Percentiles rank a stretch among this genome's conserved stretches.
Conservation (phyloP, 2,797 vertebrate species). For the Macropodus opercularis region DNA sequence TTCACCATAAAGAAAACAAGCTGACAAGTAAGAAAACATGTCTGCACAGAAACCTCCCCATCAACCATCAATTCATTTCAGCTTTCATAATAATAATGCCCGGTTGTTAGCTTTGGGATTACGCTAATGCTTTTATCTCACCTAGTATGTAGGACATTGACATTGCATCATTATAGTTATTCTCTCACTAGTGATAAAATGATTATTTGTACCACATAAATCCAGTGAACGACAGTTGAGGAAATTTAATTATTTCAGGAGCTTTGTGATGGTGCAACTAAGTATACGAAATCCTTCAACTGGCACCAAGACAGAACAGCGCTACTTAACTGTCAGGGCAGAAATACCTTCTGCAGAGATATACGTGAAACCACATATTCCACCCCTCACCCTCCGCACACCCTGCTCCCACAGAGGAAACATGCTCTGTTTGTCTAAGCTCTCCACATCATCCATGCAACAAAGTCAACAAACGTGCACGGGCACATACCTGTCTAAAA, state of each 20-base stretch:
- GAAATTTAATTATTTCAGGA: slow-evolving; percentile 34
- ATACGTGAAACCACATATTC: slow-evolving; percentile 59
- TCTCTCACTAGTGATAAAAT: slow-evolving; percentile 34
- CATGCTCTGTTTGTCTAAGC: slow-evolving; percentile 70
- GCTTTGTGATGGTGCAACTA: slow-evolving; percentile 19
- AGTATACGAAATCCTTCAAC: slow-evolving; percentile 46
- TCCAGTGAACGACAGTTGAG: slow-evolving; percentile 26
- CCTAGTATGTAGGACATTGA: slow-evolving; percentile 38
- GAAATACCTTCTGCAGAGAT: slow-evolving; percentile 61
- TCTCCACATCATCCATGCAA: slow-evolving; percentile 70
- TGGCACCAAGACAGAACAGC: slow-evolving; percentile 54
- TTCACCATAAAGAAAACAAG: slow-evolving; percentile 12
- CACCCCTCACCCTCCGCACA: slow-evolving; percentile 42
- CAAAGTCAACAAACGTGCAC: slow-evolving; percentile 76
- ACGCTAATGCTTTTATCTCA: slow-evolving; percentile 34
- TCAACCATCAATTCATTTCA: slow-evolving; percentile 38
- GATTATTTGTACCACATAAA: slow-evolving; percentile 34
- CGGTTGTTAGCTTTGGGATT: slow-evolving; percentile 52
- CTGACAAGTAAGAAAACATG: slow-evolving; percentile 16
- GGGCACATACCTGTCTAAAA: slow-evolving; percentile 69
- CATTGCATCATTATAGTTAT: slow-evolving; percentile 24
- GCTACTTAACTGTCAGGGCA: slow-evolving; percentile 37
- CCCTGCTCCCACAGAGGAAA: slow-evolving; percentile 64
- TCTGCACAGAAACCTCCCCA: slow-evolving; percentile 30
- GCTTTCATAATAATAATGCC: slow-evolving; percentile 20